These are phyloP conservation scores for Drosophila rhopaloa DNA, from an alignment of 1,140 invertebrate species.

Conservation along the genomic window DNA sequence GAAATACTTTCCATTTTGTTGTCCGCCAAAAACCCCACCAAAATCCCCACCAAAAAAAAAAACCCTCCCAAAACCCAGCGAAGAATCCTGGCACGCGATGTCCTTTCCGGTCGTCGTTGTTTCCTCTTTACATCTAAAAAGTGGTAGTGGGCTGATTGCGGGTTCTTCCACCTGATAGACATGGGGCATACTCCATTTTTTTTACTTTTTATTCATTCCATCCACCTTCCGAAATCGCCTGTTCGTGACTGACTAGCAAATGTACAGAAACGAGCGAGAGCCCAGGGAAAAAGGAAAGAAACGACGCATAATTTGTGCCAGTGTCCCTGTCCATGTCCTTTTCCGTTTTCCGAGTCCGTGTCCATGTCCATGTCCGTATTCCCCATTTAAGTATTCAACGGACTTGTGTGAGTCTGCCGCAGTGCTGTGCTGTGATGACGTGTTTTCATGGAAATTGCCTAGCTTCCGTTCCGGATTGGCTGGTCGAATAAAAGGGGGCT, in stretches of 20 bases:
- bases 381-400: background rate
- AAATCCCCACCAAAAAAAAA: background rate
- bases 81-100: slow-evolving; percentile 74
- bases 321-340: slow-evolving; percentile 59
- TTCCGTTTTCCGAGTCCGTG: slow-evolving; percentile 23
- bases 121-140: slow-evolving; percentile 64
- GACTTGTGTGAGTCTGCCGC: slow-evolving; percentile 58
- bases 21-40: slow-evolving; percentile 21
- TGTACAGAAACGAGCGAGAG: slow-evolving; percentile 11
- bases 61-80: slow-evolving; percentile 7
- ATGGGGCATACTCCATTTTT: slow-evolving; percentile 46
- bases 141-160: slow-evolving; percentile 1
- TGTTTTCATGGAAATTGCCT: slow-evolving; percentile 67
- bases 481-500: slow-evolving; percentile 22
- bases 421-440: slow-evolving; percentile 69
- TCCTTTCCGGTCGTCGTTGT: slow-evolving; percentile 82
- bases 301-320: slow-evolving; percentile 82
- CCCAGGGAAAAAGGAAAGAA: slow-evolving; percentile 29
- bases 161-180: slow-evolving; percentile 24
- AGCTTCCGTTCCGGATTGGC: slow-evolving; percentile 39
- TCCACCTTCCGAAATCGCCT: slow-evolving; percentile 62
- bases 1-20: slow-evolving; percentile 83
- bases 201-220: slow-evolving; percentile 18
- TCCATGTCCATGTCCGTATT: slow-evolving; percentile 27
- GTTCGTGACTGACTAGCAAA: slow-evolving; percentile 69